Base-by-base conservation (phyloP, 1,140 invertebrate genomes). In the Zaprionus camerounensis region DNA sequence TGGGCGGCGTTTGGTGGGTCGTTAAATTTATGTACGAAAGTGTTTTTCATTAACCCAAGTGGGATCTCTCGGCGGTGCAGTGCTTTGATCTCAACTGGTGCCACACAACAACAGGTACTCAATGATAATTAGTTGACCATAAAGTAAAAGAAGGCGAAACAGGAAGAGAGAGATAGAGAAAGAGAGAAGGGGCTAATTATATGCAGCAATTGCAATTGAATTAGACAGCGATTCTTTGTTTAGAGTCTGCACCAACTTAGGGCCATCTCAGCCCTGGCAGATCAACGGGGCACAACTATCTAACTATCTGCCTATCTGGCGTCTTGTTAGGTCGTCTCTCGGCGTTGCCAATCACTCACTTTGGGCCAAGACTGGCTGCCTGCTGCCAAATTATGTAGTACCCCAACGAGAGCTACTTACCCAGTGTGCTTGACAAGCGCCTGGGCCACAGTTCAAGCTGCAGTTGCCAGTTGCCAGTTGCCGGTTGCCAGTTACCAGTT, bases 301-400 rank as follows among this genome's bases (percentile, higher is more conserved):
- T 46, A 5, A 4, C 0, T 34, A 34, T 34, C 36, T 38, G n/a
- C 0, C 9, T 51, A 51, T 51, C 46, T 51, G 46, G 46, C 46
- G 5, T 61, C 69, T 71, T 61, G 73, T 76, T 76, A 65, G 68
- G 61, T 71, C 63, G 46, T 41, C 38, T 41, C 38, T n/a, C 9
- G 31, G 28, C 72, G 51, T 66, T 65, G 65, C 59, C 65, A 56
- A 81, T 67, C 59, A 70, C 67, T 81, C 65, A 71, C 71, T 74
- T 41, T 36, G 56, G 58, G 53, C 49, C 31, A 22, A 34, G 20
- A 44, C 58, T 44, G 55, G 63, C 58, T 36, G 63, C 59, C 53
- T 61, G 46, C 71, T 69, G 80, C 76, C 76, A 87, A 86, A 86
- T 87, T 82, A 87, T 86, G 82, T 86, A 81, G 65, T 87, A 77